phyloP scores from a whole-genome alignment of 2,113 vertebrate genomes.

The Hiodon alosoides region DNA sequence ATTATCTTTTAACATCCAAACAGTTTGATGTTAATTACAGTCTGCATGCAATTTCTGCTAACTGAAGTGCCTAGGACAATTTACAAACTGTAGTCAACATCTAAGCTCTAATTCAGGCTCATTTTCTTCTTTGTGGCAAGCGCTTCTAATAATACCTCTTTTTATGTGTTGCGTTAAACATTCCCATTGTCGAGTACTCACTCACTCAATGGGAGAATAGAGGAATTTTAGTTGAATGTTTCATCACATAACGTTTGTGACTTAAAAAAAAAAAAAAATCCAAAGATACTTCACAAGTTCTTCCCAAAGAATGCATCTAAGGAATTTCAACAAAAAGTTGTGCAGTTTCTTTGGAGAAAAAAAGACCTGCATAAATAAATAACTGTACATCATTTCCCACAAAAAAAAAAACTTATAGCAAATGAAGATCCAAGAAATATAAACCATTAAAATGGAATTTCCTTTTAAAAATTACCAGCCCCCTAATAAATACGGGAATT shows the following conservation, averaged over 20 bases:
- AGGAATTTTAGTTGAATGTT: not conserved
- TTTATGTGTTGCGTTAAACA: not conserved
- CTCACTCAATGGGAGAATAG: not conserved
- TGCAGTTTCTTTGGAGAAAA: not conserved
- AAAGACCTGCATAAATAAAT: not conserved
- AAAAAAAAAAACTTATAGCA: not conserved
- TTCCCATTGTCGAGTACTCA: not conserved
- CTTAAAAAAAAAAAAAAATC: not conserved
- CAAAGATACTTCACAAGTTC: not conserved
- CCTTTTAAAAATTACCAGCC: not conserved
- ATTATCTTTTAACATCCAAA: slow-evolving; percentile 29
- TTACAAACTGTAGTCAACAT: slow-evolving; percentile 1
- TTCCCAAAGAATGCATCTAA: not conserved
- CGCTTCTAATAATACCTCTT: not conserved
- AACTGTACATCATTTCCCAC: not conserved
- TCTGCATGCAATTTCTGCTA: slow-evolving; percentile 13
- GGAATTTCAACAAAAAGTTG: not conserved
- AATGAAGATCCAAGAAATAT: not conserved
- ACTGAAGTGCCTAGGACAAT: slow-evolving; percentile 17
- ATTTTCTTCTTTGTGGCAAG: slow-evolving; percentile 4
- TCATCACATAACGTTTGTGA: not conserved
- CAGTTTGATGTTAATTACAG: slow-evolving; percentile 26
- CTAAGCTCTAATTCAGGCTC: slow-evolving; percentile 1
- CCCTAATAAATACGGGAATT: not conserved
- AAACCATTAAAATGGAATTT: slow-evolving; percentile 1